Conservation (phyloP, 1,140 invertebrate genomes). For the Heliconius himera region DNA sequence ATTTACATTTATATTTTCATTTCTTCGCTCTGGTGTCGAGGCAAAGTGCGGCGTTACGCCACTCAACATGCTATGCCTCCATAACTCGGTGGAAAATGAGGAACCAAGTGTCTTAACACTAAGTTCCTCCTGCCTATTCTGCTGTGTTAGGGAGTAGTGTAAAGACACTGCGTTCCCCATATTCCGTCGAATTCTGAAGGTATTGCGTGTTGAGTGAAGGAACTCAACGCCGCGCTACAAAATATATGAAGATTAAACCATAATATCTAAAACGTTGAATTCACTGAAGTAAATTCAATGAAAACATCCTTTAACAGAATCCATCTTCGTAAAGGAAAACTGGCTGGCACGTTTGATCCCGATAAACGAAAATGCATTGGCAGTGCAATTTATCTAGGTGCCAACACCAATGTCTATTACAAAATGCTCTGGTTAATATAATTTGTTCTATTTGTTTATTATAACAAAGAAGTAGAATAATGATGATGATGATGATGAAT, state of each 20-base stretch:
- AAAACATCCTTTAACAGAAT: slow-evolving; percentile 16
- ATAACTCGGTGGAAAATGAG: too few relatives aligned
- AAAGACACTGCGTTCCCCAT: too few relatives aligned
- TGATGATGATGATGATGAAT: too few relatives aligned
- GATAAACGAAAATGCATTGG: slow-evolving; percentile 27
- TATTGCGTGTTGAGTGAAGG: too few relatives aligned
- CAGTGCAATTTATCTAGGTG: slow-evolving; percentile 20
- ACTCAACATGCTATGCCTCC: too few relatives aligned
- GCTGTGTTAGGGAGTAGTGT: too few relatives aligned
- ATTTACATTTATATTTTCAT: too few relatives aligned
- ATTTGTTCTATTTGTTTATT: background rate
- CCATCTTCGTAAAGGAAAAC: slow-evolving; percentile 22
- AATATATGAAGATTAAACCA: background rate
- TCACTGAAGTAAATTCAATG: slow-evolving; percentile 9
- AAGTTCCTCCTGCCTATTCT: too few relatives aligned
- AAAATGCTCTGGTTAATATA: slow-evolving; percentile 1
- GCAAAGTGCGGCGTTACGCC: too few relatives aligned
- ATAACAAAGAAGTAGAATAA: background rate
- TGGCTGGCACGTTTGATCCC: slow-evolving; percentile 19
- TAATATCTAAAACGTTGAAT: background rate
- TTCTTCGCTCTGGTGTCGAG: too few relatives aligned
- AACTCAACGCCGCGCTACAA: background rate
- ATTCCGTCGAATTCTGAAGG: too few relatives aligned
- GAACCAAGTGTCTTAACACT: too few relatives aligned
- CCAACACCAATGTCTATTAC: slow-evolving; percentile 2